A percentile compares a stretch with the other conserved stretches of the same genome.
These are phyloP conservation scores for Pangasianodon gigas DNA, from an alignment of 2,113 vertebrate genomes.

Conservation along the genomic window DNA sequence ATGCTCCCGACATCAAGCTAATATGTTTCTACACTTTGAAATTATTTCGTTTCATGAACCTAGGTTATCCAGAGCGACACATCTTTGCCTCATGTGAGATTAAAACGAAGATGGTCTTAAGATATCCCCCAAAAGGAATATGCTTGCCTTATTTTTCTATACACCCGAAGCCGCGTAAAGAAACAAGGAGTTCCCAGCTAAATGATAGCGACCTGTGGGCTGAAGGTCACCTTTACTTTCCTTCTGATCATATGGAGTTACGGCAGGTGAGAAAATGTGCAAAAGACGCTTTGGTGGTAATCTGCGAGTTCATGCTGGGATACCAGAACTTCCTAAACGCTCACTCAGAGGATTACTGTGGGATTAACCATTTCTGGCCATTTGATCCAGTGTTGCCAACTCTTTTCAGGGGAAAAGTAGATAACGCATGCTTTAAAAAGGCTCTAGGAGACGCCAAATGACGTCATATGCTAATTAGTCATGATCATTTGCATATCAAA, in stretches of 20 bases:
- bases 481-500: neutral
- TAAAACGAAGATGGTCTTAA: slow-evolving; percentile 75
- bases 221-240: slow-evolving; percentile 58
- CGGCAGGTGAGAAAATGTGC: slow-evolving; percentile 69
- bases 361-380: neutral
- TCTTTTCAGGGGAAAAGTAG: no score
- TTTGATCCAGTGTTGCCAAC: no score
- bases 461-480: neutral
- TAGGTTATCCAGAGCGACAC: slow-evolving; percentile 76
- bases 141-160: slow-evolving; percentile 65
- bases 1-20: slow-evolving; percentile 61
- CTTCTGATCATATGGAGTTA: slow-evolving; percentile 71
- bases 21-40: slow-evolving; percentile 74
- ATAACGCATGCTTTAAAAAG: neutral
- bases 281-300: neutral
- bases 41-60: slow-evolving; percentile 77
- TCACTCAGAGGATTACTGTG: neutral
- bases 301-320: neutral
- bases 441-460: neutral
- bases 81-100: slow-evolving; percentile 76
- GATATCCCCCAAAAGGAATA: slow-evolving; percentile 71
- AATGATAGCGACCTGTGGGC: slow-evolving; percentile 70
- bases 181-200: slow-evolving; percentile 69
- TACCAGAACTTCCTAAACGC: neutral
- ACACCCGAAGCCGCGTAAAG: slow-evolving; percentile 63